Base-by-base conservation (phyloP, 2,888 invertebrate species). In the Napeogenes inachia region DNA sequence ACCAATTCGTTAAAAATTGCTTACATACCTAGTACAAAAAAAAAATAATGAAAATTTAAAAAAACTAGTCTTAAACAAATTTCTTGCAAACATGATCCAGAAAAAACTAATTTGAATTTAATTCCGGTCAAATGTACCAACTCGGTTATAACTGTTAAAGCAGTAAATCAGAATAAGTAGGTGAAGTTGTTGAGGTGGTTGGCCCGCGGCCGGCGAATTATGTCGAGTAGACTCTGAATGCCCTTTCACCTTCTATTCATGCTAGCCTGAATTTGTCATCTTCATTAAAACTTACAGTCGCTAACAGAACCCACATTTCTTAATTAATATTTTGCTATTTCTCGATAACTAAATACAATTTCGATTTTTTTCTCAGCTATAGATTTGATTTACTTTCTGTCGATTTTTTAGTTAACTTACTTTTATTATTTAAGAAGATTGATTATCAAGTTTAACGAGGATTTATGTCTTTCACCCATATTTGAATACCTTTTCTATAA, bases 211-310 rank as follows among this genome's bases (percentile, higher is more conserved):
- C 35, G 38, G 50, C 56, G 59, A 68, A 68, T 63, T 59, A 64
- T 69, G 68, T 68, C 69, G 66, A 66, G 68, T 55, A 53, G 56
- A 61, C 46, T 61, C 61, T 64, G 68, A 61, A 65, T 62, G 61
- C 58, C 65, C 62, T 64, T 68, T 68, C 67, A 66, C 62, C 57
- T 63, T 58, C 57, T 58, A 61, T 68, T 63, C 63, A 67, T 60
- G 58, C 60, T 57, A 61, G 58, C 68, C 62, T 68, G 64, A 66
- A 66, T 64, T 69, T 69, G 69, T 66, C 69, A 69, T 69, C 65
- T 69, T 68, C 68, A 68, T 69, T 68, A 69, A 60, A 56, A 62
- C 38, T 45, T 64, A 68, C 64, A 59, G 54, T 60, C 54, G 64
- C 45, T 38, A 45, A 46, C 46, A 58, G 45, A 47, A 50, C 30